Base-by-base conservation (phyloP, 2,113 vertebrate genomes). In the Eudorcas thomsonii region DNA sequence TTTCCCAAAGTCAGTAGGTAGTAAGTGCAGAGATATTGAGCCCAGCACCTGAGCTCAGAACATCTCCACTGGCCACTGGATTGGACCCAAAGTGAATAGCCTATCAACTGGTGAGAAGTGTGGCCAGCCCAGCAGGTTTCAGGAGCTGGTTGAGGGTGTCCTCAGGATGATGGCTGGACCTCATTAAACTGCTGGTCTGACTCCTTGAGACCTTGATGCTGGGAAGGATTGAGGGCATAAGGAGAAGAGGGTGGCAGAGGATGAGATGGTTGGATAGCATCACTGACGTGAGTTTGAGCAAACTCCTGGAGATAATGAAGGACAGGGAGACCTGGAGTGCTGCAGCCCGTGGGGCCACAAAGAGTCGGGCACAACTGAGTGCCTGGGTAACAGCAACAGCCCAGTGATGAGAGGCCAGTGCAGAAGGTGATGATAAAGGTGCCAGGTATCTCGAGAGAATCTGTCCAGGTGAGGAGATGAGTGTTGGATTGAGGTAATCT, bases 301-400 rank as follows among this genome's bases (percentile, higher is more conserved):
- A 43, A 15, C 71, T 43, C 39, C 23, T 13, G 71, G 71, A 26
- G 71, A 14, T 7, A 43, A 39, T 77, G 12, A 77, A 77, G 39
- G 71, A 77, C 71, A 26, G 3, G 39, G 39, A 77, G 15, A 12
- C 71, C 71, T 43, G 71, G 71, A 25, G 36, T 7, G 23, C 12
- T 43, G 23, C 39, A 43, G 71, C 14, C 3, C 23, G 14, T 7
- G 23, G 23, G 71, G 12, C 23, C 36, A 77, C 23, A 77, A 71
- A 39, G 23, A 14, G 23, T 77, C 1, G 0, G 11, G 14, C 39
- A 77, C 2, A 0, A 26, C 36, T 43, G 11, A 26, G 12, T 0
- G 0, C 26, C 71, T 26, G 71, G 3, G 7, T 12, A 43, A 15
- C 6, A 39, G 67, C n/a, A 77, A 26, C 12, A 43, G 26, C 23